phyloP scores from a whole-genome alignment of 2,113 vertebrate species.

The Pelecanoides urinatrix region DNA sequence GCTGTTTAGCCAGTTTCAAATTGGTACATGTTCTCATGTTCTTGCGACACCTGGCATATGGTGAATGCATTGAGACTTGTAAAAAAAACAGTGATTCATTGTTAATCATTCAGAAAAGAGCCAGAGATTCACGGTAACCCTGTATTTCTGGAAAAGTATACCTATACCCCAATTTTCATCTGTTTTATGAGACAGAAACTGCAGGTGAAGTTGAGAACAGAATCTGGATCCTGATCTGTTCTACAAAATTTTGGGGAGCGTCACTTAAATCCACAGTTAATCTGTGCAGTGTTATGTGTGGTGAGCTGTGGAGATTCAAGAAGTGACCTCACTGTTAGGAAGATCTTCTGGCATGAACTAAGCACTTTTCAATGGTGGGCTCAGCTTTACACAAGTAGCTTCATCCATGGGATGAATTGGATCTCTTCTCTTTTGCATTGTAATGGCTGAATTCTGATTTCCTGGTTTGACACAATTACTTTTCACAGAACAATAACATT shows the following conservation, averaged over 20 bases:
- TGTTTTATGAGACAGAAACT: slow-evolving; percentile 8
- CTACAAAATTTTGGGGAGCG: neutral
- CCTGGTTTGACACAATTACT: neutral
- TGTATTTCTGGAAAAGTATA: slow-evolving; percentile 17
- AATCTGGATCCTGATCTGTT: neutral
- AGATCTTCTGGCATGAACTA: neutral
- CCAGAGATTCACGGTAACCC: neutral
- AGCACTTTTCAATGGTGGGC: neutral
- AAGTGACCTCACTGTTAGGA: neutral
- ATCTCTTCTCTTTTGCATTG: neutral
- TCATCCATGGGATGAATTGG: neutral
- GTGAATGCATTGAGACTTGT: slow-evolving; percentile 56
- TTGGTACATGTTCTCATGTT: slow-evolving; percentile 26
- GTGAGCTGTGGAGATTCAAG: neutral
- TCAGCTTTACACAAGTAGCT: neutral
- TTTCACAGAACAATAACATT: neutral
- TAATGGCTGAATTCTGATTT: neutral
- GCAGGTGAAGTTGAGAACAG: neutral
- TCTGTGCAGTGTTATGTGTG: rapidly evolving
- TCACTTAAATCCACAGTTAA: neutral
- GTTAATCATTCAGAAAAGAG: slow-evolving; percentile 56
- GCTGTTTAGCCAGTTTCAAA: slow-evolving; percentile 45
- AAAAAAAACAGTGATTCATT: slow-evolving; percentile 69
- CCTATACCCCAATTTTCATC: neutral
- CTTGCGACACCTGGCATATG: slow-evolving; percentile 62